Evolutionary conservation across 2,888 invertebrate genomes (phyloP), one percentile per base, ranked within the genome.

Genomic region (Eurois occulta): DNA sequence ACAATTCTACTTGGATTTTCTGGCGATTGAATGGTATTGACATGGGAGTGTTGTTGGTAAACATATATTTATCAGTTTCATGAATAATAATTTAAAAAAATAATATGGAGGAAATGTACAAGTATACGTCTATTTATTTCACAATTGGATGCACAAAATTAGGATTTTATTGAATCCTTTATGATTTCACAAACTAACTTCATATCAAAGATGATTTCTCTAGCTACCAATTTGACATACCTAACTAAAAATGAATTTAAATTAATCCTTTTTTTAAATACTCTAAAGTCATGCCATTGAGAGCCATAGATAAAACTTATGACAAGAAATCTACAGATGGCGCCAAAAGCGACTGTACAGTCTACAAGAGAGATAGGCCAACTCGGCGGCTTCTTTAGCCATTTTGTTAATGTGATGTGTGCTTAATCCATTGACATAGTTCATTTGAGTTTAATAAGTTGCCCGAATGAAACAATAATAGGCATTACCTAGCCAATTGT

Each of bases 121-220:
- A 13, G 5, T 35, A 48, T 48, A 62, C 41, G 3, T 35, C 0
- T 48, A 52, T 55, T 35, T 38, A 32, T 48, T 28, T 41, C n/a
- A 55, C 18, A 28, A 79, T 79, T 1, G 18, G 18, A 46, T 62
- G 80, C 84, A 80, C 80, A 84, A 80, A 66, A 72, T 60, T 62
- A 46, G 84, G 84, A 81, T 84, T 81, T 80, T 81, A 80, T 80
- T 80, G 72, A 84, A 84, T 84, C 84, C 80, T 13, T 10, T 28
- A 48, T 35, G 4, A 64, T 62, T 67, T 60, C 7, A n/a, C 43
- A 32, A 65, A 67, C 43, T 38, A 21, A 13, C 21, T 21, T 8
- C 21, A 52, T 13, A n/a, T 16, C 18, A 55, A n/a, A 72, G 0
- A 24, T 43, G 3, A 28, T n/a, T 58, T 81, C 18, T 55, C 24